Base-by-base conservation (phyloP, 30 jellyfish, hydroid and myxozoan species). In the Chironex yamaguchii region DNA sequence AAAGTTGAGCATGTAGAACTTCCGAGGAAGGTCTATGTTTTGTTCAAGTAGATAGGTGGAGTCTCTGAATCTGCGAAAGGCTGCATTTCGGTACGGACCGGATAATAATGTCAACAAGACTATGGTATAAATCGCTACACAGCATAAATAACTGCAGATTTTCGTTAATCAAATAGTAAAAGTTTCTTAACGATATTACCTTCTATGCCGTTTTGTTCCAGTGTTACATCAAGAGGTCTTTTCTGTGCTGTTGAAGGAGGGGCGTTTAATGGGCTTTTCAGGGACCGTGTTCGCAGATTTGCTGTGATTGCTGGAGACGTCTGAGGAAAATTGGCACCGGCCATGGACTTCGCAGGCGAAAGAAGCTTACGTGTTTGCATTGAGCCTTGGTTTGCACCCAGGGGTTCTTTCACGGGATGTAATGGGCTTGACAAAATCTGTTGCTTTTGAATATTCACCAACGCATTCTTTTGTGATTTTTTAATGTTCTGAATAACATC, bases 181-280 rank as follows among this genome's bases (percentile, higher is more conserved):
- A n/a, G n/a, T n/a, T n/a, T n/a, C n/a, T n/a, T n/a, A n/a, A n/a
- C n/a, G n/a, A n/a, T n/a, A n/a, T n/a, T 65, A 86, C 96, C 96
- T n/a, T 86, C 96, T 4, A 86, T 64, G 17, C 96, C 96, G 52
- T 86, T 86, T 49, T 86, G 96, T 13, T 86, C 96, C 23, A 63
- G 49, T 4, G 90, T 71, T 6, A 75, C 85, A 34, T 92, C 98
- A 58, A 94, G 81, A 30, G 98, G 97, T 42, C 98, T 78, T 70
- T 92, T 92, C 36, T 92, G 97, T 78, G 92, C 86, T 1, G 96
- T 52, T 6, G 82, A 20, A 2, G 65, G 30, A 0, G 90, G 90
- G 36, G 78, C 42, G 23, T 96, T 52, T 24, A 69, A 67, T 0
- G 97, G 96, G 58, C 96, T 86, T 81, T 83, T 92, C 82, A 92